Base-by-base conservation (phyloP, 2,797 vertebrate species). In the Siniperca obscura region DNA sequence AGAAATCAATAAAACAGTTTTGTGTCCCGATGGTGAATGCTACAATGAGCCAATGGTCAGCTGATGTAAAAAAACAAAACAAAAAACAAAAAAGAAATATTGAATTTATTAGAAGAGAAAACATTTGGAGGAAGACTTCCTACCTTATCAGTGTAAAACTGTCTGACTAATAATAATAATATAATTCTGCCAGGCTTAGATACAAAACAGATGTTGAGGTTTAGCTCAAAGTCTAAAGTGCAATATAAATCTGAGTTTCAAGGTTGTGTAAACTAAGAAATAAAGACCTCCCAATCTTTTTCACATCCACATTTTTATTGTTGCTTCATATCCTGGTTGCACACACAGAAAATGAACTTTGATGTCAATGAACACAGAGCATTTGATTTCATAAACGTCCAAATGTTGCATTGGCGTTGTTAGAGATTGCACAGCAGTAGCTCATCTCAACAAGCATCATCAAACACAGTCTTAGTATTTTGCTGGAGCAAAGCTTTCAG, bases 321-420 rank as follows among this genome's bases (percentile, higher is more conserved):
- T 66, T 77, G 53, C 87, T 90, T 90, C 82, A 94, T 90, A 85
- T 88, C 82, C 82, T 90, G 90, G 81, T 93, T 92, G 88, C 85
- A 94, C 92, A 94, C 90, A 94, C 88, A 91, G 83, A 92, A 92
- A 92, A 93, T 93, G 72, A 86, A 87, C 69, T 80, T 81, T 80
- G 81, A 92, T 80, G 78, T 89, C 81, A 86, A 93, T 88, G 73
- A 92, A 91, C 87, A 91, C 88, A 83, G 84, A 92, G 90, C 74
- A 76, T 84, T 88, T 60, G 38, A 80, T 79, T 86, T 87, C 69
- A 90, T 83, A 80, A 88, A 90, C 86, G 76, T 91, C 81, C 72
- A 78, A 88, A 89, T 78, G 79, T 88, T 66, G 77, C 76, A 68
- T 86, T 90, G 89, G 69, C 84, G 80, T 86, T 61, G 61, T 80